Evolutionary conservation across 2,113 vertebrate genomes (phyloP), one percentile per base, ranked within the genome.

Genomic region (Poecilia latipinna): DNA sequence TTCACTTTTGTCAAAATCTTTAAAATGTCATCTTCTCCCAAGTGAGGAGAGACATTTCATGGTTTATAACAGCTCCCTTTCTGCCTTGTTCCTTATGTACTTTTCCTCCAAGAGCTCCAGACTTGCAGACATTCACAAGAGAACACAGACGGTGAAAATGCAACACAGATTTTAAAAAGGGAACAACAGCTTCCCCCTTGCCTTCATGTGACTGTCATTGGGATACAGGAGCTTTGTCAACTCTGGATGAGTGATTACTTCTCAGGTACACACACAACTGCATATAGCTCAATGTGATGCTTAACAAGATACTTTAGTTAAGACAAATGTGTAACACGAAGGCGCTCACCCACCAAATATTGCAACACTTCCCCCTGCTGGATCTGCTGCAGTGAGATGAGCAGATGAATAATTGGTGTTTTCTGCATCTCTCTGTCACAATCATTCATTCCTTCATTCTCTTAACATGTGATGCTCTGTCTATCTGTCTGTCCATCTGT

Each of bases 301-400:
- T 60, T 33, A 80, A 24, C 61, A 57, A 48, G 22, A 68, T 79
- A 70, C 63, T 79, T 28, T 61, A 63, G 62, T 68, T 82, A 29
- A 37, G 66, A 51, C 3, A 2, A 37, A 57, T 77, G 68, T 87
- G 29, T 77, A 75, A 61, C 60, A 48, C 70, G 64, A 62, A 39
- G 51, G 12, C 79, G 72, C 78, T 70, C 73, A 68, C 28, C 65
- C 74, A 89, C 88, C 93, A 93, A 94, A 89, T 87, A 96, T 87
- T 91, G 90, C 94, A 95, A 95, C 93, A 96, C 91, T 96, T 94
- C 95, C 96, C 96, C 95, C 96, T 96, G 94, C 96, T 95, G 95
- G 94, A 95, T 74, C 73, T 80, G 80, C 90, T 87, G 91, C 89
- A 93, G 76, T 90, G 89, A 88, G 82, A 86, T 93, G 80, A 92